Percentiles rank a stretch among this genome's conserved stretches.
These are phyloP conservation scores for Amblyraja radiata DNA, from an alignment of 2,797 vertebrate genomes.

Conservation along the genomic window DNA sequence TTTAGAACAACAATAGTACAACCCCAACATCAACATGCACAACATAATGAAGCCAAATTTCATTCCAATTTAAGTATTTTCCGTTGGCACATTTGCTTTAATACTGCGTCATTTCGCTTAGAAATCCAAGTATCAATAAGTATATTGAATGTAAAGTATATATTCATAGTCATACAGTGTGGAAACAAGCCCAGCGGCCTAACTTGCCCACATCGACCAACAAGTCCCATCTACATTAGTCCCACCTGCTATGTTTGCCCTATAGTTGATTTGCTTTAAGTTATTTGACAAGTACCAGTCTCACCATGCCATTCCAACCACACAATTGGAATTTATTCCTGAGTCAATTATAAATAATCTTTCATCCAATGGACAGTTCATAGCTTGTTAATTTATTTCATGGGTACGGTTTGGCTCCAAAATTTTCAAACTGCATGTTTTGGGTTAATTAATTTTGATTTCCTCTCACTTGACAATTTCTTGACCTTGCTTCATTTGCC, in stretches of 20 bases:
- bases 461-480: not conserved
- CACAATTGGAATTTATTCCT: not conserved
- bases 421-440: not conserved
- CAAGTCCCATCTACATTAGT: too few species aligned
- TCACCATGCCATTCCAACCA: not conserved
- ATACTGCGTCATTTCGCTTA: not conserved
- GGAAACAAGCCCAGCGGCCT: too few species aligned
- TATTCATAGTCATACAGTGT: too few species aligned
- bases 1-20: not conserved
- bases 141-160: not conserved
- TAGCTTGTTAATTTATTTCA: not conserved
- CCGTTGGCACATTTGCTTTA: not conserved
- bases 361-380: not conserved
- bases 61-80: not conserved
- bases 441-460: not conserved
- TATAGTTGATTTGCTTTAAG: not conserved
- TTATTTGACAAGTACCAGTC: not conserved
- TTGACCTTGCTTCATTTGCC: not conserved
- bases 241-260: too few species aligned
- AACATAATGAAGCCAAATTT: not conserved
- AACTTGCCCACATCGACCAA: too few species aligned
- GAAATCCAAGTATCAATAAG: not conserved
- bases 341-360: not conserved
- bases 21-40: not conserved
- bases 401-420: not conserved